These are phyloP conservation scores for Pantherophis alleghaniensis DNA, from an alignment of 2,797 vertebrate species.

Conservation along the genomic window DNA sequence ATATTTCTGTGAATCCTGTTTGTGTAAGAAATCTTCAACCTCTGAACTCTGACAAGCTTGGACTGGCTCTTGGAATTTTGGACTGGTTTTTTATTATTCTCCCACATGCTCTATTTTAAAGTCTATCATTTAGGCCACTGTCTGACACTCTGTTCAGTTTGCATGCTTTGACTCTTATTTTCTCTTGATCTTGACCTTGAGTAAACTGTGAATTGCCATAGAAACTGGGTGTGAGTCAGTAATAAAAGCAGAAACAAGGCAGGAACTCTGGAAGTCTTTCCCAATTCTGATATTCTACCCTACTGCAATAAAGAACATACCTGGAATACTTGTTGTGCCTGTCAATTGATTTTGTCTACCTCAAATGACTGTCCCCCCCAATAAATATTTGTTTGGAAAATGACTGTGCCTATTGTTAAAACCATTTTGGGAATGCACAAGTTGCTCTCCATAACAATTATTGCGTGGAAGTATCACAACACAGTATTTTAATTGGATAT, in stretches of 20 bases:
- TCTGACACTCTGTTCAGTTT: not conserved
- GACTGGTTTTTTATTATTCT: not conserved
- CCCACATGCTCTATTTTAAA: not conserved
- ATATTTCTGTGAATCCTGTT: not conserved
- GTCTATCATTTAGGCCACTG: not conserved
- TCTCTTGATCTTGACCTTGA: not conserved
- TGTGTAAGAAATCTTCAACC: not conserved
- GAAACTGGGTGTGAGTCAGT: not conserved
- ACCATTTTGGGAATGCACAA: not conserved
- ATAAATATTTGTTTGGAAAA: not conserved
- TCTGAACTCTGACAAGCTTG: not conserved
- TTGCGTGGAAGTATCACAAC: not conserved
- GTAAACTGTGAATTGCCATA: not conserved
- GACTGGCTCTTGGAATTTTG: not conserved
- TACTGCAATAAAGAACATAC: not conserved
- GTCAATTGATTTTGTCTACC: not conserved
- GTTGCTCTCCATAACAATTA: not conserved
- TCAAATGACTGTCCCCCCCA: not conserved
- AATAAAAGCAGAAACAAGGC: not conserved
- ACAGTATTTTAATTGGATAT: not conserved
- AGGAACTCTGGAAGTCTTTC: not conserved
- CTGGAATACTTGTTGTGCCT: not conserved
- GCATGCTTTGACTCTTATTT: not conserved
- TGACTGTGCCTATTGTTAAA: not conserved
- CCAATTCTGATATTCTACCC: not conserved